phyloP scores from a whole-genome alignment of 92 coral and sea anemone species.

The Nematostella vectensis region DNA sequence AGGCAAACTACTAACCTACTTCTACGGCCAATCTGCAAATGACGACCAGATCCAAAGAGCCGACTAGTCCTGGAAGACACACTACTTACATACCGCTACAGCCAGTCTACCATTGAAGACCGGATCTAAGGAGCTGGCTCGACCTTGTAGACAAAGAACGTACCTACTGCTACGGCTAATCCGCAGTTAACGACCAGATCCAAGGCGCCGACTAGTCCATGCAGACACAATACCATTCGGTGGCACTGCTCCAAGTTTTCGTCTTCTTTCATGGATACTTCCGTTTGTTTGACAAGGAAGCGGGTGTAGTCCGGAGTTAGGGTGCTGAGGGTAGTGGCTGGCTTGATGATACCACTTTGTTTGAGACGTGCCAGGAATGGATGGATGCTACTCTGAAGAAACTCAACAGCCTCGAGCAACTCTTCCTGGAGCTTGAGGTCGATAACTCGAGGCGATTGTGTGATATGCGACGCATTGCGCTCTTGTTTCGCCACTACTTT shows the following conservation, averaged over 20 bases:
- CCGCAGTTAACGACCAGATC: constrained; percentile 68
- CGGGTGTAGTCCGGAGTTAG: constrained; percentile 72
- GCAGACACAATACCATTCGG: constrained; percentile 64
- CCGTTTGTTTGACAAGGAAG: constrained; percentile 71
- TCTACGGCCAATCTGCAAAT: constrained; percentile 68
- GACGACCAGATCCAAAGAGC: constrained; percentile 54
- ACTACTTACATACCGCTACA: too few relatives aligned
- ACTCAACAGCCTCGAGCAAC: constrained; percentile 47
- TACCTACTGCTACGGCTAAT: constrained; percentile 74
- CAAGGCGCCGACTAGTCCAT: constrained; percentile 58
- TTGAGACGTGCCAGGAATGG: constrained; percentile 62
- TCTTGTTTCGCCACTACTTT: not conserved
- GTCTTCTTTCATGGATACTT: constrained; percentile 33
- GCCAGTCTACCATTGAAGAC: too few relatives aligned
- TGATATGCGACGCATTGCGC: not conserved
- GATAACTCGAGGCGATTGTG: constrained; percentile 12
- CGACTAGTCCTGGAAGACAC: constrained; percentile 70
- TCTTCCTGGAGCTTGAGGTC: constrained; percentile 47
- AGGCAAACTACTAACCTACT: constrained; percentile 78
- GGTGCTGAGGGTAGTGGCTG: constrained; percentile 18
- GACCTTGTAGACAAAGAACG: too few relatives aligned
- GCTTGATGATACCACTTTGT: constrained; percentile 47
- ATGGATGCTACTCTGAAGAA: constrained; percentile 40
- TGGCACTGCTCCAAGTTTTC: constrained; percentile 12
- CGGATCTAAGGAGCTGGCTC: too few relatives aligned